These are phyloP conservation scores for Ochlodes sylvanus DNA, from an alignment of 2,888 invertebrate genomes.

Conservation along the genomic window DNA sequence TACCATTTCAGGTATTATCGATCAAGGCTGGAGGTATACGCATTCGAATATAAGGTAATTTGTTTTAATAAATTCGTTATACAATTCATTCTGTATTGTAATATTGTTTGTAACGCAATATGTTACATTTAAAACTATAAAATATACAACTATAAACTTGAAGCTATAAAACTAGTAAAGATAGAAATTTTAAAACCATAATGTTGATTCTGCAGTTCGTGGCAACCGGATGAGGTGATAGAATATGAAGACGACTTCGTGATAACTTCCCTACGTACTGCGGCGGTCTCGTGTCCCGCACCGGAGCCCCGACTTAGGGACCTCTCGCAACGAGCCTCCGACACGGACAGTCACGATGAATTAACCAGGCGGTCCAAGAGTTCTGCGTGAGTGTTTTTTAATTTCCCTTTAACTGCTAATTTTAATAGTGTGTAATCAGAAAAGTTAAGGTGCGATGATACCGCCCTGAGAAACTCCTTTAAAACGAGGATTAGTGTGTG, in stretches of 20 bases:
- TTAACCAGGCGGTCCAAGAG: conserved; percentile 62
- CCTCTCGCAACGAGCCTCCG: conserved; percentile 52
- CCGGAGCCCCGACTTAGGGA: conserved; percentile 45
- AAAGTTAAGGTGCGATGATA: neutral
- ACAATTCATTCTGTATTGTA: neutral
- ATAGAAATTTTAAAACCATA: too few species aligned
- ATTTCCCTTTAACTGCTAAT: neutral
- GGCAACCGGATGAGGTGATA: conserved; percentile 94
- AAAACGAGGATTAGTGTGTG: neutral
- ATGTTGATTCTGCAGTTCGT: conserved; percentile 85
- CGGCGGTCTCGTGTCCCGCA: conserved; percentile 33
- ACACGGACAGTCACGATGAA: conserved; percentile 70
- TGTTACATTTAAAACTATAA: too few species aligned
- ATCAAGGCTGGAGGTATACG: conserved; percentile 74
- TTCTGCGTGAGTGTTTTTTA: conserved; percentile 58
- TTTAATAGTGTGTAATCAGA: neutral
- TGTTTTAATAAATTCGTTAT: neutral
- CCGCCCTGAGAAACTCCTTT: neutral
- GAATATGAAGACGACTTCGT: conserved; percentile 94
- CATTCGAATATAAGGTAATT: conserved; percentile 64
- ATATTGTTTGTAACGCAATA: too few species aligned
- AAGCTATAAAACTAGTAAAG: too few species aligned
- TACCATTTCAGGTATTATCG: conserved; percentile 61
- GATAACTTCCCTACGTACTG: conserved; percentile 85
- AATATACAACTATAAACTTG: too few species aligned